Evolutionary conservation across 1,140 invertebrate species (phyloP), one percentile per base, ranked within the genome.

Genomic region (Drosophila erecta): DNA sequence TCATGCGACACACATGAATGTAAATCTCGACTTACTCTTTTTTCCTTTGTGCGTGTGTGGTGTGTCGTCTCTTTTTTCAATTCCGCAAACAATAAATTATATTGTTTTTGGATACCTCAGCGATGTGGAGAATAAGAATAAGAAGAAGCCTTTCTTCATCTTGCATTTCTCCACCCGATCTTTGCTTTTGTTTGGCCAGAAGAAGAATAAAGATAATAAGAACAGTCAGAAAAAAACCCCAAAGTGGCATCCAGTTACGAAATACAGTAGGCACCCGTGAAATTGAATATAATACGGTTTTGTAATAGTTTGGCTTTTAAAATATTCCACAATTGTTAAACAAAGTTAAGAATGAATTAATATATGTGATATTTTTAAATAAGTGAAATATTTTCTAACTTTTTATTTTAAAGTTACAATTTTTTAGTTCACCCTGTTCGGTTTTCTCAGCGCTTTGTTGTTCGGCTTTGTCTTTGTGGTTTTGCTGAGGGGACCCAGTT

Each of bases 31-130:
- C 66, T 72, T 35, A 60, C 69, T 40, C 17, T 15, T 33, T 17
- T 40, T 69, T 69, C 33, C 57, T 61, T 60, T 56, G 50, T 55
- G 53, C 37, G 51, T 47, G 46, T 14, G 49, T 14, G 27, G 49
- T 35, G 49, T 17, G 40, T 17, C 44, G 44, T 61, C 35, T 66
- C 38, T 43, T 24, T 57, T 59, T 76, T 67, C 61, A 76, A 76
- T 76, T 74, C 65, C 59, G 77, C 72, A 72, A 73, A 84, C 81
- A 85, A 81, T 86, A 85, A 86, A 73, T 74, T 81, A 86, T 81
- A 85, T 86, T 79, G 77, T 85, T 77, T 65, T 77, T 84, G 76
- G 72, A 56, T 74, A 59, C 60, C 55, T 17, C 49, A 37, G 27
- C 46, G 47, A 22, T 33, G 27, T 24, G 46, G 24, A 37, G 40